phyloP scores from a whole-genome alignment of 2,888 invertebrate species.

The Anorthoa munda region DNA sequence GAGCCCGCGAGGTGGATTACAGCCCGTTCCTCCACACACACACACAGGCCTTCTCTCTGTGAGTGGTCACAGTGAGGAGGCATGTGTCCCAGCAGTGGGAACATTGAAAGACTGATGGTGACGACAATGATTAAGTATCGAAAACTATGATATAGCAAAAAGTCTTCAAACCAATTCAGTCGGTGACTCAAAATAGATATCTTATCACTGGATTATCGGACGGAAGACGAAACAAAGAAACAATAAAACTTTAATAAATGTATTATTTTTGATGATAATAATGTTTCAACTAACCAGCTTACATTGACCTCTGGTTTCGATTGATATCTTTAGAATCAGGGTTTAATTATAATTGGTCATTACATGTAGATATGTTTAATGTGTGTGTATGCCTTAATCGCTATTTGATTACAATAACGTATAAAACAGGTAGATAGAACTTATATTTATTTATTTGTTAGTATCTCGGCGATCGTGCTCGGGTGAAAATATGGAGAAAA shows the following conservation, averaged over 20 bases:
- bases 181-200: slow-evolving; percentile 24
- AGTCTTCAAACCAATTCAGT: not conserved
- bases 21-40: too few relatives aligned
- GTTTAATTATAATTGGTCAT: not conserved
- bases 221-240: slow-evolving; percentile 47
- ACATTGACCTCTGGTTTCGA: not conserved
- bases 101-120: too few relatives aligned
- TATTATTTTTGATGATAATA: slow-evolving; percentile 28
- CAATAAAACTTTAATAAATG: slow-evolving; percentile 33
- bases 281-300: not conserved
- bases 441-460: too few relatives aligned
- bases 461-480: too few relatives aligned
- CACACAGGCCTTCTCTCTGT: too few relatives aligned
- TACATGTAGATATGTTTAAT: too few relatives aligned
- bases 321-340: not conserved
- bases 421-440: not conserved
- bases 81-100: too few relatives aligned
- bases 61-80: too few relatives aligned
- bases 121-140: not conserved
- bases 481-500: too few relatives aligned
- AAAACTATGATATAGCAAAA: not conserved
- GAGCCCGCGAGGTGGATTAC: too few relatives aligned
- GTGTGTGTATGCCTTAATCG: slow-evolving; percentile 11
- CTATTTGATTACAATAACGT: slow-evolving; percentile 20
- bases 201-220: slow-evolving; percentile 40